Base-by-base conservation (phyloP, 1,140 invertebrate genomes). In the Drosophila melanica region DNA sequence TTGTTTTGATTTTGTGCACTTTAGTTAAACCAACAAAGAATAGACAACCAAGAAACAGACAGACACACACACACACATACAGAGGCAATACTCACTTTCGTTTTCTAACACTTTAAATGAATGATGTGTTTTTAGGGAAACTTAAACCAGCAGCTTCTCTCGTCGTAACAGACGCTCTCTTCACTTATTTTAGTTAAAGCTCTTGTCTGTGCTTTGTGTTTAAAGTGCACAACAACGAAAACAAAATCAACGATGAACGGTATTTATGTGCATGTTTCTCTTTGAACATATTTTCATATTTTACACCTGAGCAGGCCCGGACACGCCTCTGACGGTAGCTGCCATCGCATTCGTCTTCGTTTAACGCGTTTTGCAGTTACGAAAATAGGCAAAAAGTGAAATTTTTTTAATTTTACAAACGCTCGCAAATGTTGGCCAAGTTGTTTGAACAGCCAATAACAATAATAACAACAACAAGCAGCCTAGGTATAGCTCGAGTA, bases 381-480 rank as follows among this genome's bases (percentile, higher is more conserved):
- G 51, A 75, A 77, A 87, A 89, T 80, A 84, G 73, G 55, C 80
- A 80, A 89, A 87, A 87, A 87, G 84, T 87, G 84, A 87, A 87
- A 87, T 84, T 84, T 85, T 84, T 74, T 69, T 70, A 39, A 55
- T 67, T 64, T 59, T 68, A 81, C 54, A 81, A 41, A 18, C 65
- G 39, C 27, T 58, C 63, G 63, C 54, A 58, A 69, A 70, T 63
- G 66, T 75, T 75, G 72, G 72, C 72, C 66, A 75, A 70, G 72
- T 58, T 48, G 57, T 63, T 74, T 37, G 53, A 42, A 39, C 44
- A 71, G 62, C 35, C 47, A 33, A 59, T 37, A 58, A 39, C 54
- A 73, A 72, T 41, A 73, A 72, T 41, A 67, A 62, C 47, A 67
- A 73, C 70, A 48, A 60, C 41, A 37, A 35, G 33, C 50, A 42